Conservation (phyloP, 2,797 vertebrate species). For the Takifugu ocellatus region DNA sequence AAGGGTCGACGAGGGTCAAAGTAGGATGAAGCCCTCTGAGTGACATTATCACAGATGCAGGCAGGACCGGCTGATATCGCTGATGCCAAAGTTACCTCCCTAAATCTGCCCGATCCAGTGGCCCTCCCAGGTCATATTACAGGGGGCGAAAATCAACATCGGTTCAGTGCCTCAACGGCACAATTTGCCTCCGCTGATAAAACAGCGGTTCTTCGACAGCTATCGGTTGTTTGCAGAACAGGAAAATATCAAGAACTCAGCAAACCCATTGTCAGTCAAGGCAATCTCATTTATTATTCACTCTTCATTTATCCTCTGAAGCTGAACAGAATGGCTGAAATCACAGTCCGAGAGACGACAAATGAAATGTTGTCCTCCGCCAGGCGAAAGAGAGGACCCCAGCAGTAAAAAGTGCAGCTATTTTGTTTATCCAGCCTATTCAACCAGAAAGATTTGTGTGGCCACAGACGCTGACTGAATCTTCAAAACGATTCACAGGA, state of each 20-base stretch:
- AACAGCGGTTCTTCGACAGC: conserved; percentile 14
- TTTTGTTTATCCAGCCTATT: conserved; percentile 36
- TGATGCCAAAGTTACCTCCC: conserved; percentile 50
- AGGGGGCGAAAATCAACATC: conserved; percentile 15
- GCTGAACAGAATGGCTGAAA: conserved; percentile 53
- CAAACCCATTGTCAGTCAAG: conserved; percentile 30
- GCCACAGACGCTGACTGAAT: conserved; percentile 29
- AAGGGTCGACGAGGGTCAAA: conserved; percentile 6
- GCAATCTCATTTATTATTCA: conserved; percentile 56
- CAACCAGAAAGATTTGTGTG: conserved; percentile 16
- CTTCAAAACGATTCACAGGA: conserved; percentile 11
- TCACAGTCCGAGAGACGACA: conserved; percentile 48
- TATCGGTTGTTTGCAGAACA: conserved; percentile 27
- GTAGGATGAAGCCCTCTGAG: conserved; percentile 19
- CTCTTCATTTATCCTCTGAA: conserved; percentile 52
- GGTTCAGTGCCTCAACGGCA: conserved; percentile 4
- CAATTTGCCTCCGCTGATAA: conserved; percentile 15
- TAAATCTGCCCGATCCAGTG: conserved; percentile 28
- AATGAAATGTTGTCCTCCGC: conserved; percentile 52
- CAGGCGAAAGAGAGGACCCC: conserved; percentile 35
- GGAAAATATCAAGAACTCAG: conserved; percentile 36
- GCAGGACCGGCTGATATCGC: conserved; percentile 32
- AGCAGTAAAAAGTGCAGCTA: conserved; percentile 25
- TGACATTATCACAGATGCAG: conserved; percentile 52
- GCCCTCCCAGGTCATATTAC: conserved; percentile 22